Evolutionary conservation across 2,888 invertebrate species (phyloP).

Genomic region (Ctena decussata): DNA sequence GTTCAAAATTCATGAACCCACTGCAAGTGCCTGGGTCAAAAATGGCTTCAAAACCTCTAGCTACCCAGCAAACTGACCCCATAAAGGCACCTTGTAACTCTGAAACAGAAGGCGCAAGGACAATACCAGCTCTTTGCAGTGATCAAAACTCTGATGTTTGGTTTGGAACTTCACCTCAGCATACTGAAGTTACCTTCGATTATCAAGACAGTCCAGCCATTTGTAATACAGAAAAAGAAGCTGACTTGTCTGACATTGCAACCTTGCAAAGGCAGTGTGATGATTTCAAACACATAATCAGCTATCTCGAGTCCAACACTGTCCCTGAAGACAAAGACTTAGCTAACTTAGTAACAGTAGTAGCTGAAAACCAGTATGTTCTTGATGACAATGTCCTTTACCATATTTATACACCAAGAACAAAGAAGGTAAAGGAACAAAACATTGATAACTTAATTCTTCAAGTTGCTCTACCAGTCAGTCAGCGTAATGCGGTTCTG

Average conservation of each 20-base stretch:
- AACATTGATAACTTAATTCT: conserved; percentile 13
- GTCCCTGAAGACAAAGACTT: conserved; percentile 36
- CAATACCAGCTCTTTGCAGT: no score
- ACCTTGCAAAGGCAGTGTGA: conserved; percentile 38
- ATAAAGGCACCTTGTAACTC: no score
- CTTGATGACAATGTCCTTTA: conserved; percentile 32
- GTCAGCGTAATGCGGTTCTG: conserved; percentile 1
- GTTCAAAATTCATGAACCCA: no score
- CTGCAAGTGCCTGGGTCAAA: no score
- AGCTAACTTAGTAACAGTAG: conserved; percentile 17
- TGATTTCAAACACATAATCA: conserved; percentile 41
- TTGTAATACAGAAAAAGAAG: neutral
- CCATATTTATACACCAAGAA: conserved; percentile 27
- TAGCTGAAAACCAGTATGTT: conserved; percentile 41
- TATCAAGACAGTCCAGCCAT: neutral
- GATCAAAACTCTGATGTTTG: no score
- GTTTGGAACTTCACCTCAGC: neutral
- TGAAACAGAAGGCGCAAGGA: no score
- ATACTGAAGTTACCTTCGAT: neutral
- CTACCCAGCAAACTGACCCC: no score
- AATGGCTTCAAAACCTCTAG: no score
- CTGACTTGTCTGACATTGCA: conserved; percentile 2
- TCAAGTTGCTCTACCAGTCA: conserved; percentile 22
- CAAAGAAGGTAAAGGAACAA: neutral
- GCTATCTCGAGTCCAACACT: conserved; percentile 18